Base-by-base conservation (phyloP, 2,888 invertebrate genomes). In the Adela reaumurella region DNA sequence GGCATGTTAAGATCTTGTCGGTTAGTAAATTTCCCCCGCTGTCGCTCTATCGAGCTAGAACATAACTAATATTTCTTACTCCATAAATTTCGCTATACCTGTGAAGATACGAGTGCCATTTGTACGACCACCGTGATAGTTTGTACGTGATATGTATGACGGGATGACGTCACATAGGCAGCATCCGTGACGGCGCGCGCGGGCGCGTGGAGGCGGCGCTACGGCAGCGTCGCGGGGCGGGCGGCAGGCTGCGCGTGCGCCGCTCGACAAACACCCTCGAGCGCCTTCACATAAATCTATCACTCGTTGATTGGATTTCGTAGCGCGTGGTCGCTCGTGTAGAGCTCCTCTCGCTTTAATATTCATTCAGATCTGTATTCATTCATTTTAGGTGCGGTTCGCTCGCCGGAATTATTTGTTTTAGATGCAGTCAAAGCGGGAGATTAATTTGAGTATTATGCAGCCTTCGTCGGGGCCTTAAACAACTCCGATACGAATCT, bases 381-480 rank as follows among this genome's bases (percentile, higher is more conserved):
- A 35, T 35, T 35, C 35, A 35, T 35, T 35, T 35, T 35, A 35
- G 35, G 35, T 35, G 35, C 35, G 35, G 35, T 14, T 35, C 8
- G 8, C 11, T 35, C n/a, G 35, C 14, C 3, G 35, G 35, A 35
- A 35, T 35, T 71, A 68, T 72, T 70, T 67, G 69, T 68, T 70
- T 70, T 67, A 67, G 65, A 65, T 64, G 59, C 66, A 63, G 63
- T 61, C 61, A 58, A 63, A 62, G 60, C 58, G 55, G 57, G 63
- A 68, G 67, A 70, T 69, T 67, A 67, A 69, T 70, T 64, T 61
- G 63, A 58, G 63, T 63, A 64, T 71, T 70, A 59, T 59, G 64
- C 62, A 35, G n/a, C 14, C 14, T 35, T 14, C 35, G n/a, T 8
- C 35, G 35, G 35, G n/a, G 35, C 35, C 8, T 35, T 35, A 35